Evolutionary conservation across 92 coral and sea anemone genomes (phyloP).

Genomic region (Porites rus): DNA sequence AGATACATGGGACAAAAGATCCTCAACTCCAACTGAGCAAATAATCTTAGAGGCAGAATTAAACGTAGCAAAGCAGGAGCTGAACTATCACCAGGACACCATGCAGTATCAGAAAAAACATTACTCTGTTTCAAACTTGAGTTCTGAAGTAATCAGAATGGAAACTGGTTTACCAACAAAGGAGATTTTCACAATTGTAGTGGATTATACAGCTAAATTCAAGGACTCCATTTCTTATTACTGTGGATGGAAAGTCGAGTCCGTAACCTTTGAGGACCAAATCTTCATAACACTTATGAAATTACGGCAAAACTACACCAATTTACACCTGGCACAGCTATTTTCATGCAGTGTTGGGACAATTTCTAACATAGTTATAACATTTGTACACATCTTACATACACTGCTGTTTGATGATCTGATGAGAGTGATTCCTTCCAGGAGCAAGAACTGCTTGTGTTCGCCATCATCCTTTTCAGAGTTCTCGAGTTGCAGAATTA

Average conservation of each 20-base stretch:
- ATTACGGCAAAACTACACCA: slow-evolving; percentile 61
- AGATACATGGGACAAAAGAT: slow-evolving; percentile 21
- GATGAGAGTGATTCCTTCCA: slow-evolving; percentile 52
- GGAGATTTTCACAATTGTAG: slow-evolving; percentile 47
- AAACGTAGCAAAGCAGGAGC: slow-evolving; percentile 36
- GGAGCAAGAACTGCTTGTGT: slow-evolving; percentile 45
- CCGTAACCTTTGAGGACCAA: slow-evolving; percentile 50
- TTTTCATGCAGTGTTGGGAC: slow-evolving; percentile 61
- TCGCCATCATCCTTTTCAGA: slow-evolving; percentile 49
- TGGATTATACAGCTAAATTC: slow-evolving; percentile 40
- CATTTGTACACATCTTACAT: slow-evolving; percentile 66
- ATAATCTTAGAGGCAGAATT: slow-evolving; percentile 39
- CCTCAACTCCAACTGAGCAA: slow-evolving; percentile 37
- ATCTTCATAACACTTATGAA: slow-evolving; percentile 59
- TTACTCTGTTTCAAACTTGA: slow-evolving; percentile 32
- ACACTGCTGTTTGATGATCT: slow-evolving; percentile 38
- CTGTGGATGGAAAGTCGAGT: slow-evolving; percentile 53
- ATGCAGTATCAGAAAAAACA: slow-evolving; percentile 24
- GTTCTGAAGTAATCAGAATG: slow-evolving; percentile 38
- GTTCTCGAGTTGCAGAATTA: slow-evolving; percentile 38
- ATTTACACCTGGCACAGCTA: slow-evolving; percentile 59
- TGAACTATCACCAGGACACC: slow-evolving; percentile 1
- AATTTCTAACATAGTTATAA: slow-evolving; percentile 52
- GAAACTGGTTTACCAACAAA: slow-evolving; percentile 71
- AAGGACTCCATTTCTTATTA: slow-evolving; percentile 46